Evolutionary conservation across 2,113 vertebrate genomes (phyloP).

Genomic region (Theristicus caerulescens): DNA sequence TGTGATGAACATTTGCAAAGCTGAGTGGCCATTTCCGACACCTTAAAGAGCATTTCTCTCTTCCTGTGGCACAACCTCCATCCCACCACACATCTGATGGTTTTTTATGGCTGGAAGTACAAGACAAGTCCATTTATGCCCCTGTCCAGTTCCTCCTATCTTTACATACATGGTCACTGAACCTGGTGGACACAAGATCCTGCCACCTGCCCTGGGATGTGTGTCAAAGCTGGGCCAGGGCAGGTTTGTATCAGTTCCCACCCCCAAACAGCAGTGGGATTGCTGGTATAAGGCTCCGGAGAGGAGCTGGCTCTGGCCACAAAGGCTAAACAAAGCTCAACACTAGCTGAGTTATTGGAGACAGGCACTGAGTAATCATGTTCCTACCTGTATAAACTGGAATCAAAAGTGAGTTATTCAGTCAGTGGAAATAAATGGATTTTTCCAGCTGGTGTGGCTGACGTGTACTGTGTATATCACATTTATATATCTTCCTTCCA

Average conservation of each 20-base stretch:
- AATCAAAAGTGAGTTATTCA: conserved; percentile 60
- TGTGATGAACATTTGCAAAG: not conserved
- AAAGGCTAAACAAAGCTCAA: not conserved
- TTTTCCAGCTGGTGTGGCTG: conserved; percentile 57
- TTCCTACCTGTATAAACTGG: conserved; percentile 56
- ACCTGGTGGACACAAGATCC: not conserved
- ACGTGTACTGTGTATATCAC: conserved; percentile 39
- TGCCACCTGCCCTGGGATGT: not conserved
- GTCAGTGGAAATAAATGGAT: conserved; percentile 61
- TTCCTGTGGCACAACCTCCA: not conserved
- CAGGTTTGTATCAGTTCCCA: not conserved
- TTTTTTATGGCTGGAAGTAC: not conserved
- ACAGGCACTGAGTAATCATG: conserved; percentile 19
- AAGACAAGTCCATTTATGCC: not conserved
- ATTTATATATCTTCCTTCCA: conserved; percentile 50
- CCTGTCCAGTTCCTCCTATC: not conserved
- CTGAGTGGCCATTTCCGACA: not conserved
- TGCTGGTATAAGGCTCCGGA: not conserved
- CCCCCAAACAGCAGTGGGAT: not conserved
- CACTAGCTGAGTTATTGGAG: not conserved
- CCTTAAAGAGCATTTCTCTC: not conserved
- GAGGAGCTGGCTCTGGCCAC: not conserved
- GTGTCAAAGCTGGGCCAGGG: not conserved
- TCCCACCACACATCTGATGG: fast-evolving
- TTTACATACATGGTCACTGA: not conserved